Percentiles rank a stretch among this genome's conserved stretches.
Conservation (phyloP, 2,797 vertebrate genomes). For the Lateolabrax maculatus region DNA sequence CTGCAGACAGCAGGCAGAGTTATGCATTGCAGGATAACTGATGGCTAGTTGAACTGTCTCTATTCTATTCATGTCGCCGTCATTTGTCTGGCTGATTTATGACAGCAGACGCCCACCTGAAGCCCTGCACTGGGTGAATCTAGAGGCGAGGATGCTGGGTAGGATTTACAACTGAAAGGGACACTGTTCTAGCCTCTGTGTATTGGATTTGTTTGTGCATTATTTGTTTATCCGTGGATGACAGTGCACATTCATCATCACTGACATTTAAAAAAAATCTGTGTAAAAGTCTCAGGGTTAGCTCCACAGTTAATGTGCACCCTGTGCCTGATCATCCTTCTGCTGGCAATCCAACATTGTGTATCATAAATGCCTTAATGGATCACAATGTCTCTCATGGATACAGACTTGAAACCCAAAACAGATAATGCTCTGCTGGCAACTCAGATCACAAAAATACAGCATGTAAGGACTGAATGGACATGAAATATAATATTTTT, state of each 20-base stretch:
- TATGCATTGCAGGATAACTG: conserved; percentile 34
- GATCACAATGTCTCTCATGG: background rate
- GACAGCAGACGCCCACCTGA: background rate
- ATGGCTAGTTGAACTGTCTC: conserved; percentile 36
- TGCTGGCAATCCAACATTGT: background rate
- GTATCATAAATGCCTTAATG: background rate
- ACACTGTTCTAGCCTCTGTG: background rate
- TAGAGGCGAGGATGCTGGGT: background rate
- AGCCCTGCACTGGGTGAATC: conserved; percentile 2
- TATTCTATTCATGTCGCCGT: conserved; percentile 26
- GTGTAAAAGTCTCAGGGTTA: background rate
- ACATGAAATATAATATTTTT: no score
- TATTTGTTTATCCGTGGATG: background rate
- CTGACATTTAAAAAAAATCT: conserved; percentile 4
- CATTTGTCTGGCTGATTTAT: conserved; percentile 39
- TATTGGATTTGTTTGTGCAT: background rate
- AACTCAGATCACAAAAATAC: no score
- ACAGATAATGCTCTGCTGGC: no score
- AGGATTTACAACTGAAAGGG: background rate
- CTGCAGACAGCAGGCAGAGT: conserved; percentile 19
- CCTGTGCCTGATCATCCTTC: background rate
- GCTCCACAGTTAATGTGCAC: background rate
- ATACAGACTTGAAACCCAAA: background rate
- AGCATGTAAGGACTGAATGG: no score
- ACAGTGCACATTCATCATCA: background rate